Percentiles rank a stretch among this genome's conserved stretches.
Evolutionary conservation across 2,888 invertebrate genomes (phyloP).

Genomic region (Gryllus longicercus): DNA sequence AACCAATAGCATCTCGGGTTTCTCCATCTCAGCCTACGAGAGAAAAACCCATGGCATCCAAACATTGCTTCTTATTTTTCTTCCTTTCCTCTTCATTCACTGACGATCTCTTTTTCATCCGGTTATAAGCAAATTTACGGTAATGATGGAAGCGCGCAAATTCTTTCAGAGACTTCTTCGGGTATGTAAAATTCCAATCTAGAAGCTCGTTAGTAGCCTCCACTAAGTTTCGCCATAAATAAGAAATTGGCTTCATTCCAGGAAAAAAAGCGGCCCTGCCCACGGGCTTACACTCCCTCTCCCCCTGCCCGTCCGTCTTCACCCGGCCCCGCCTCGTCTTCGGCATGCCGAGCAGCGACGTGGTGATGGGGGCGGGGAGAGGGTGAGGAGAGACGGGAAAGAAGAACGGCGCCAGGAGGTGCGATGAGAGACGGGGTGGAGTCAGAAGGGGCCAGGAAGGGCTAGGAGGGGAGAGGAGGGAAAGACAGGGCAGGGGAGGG

Average conservation of each 20-base stretch:
- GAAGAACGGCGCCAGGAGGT: too few species aligned
- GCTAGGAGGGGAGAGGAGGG: too few species aligned
- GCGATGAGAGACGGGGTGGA: too few species aligned
- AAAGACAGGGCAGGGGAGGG: too few species aligned
- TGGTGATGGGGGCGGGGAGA: too few species aligned
- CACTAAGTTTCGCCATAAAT: not conserved
- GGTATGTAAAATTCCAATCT: constrained; percentile 17
- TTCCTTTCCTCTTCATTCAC: not conserved
- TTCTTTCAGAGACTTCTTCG: constrained; percentile 9
- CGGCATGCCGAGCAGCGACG: too few species aligned
- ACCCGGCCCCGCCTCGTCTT: not conserved
- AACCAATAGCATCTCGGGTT: too few species aligned
- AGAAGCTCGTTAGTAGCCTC: constrained; percentile 17
- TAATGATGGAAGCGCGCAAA: not conserved
- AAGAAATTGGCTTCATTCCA: constrained; percentile 8
- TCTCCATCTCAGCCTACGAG: too few species aligned
- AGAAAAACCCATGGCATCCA: too few species aligned
- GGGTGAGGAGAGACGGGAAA: too few species aligned
- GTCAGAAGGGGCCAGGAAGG: too few species aligned
- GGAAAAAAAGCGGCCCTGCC: not conserved
- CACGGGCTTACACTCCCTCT: not conserved
- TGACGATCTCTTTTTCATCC: not conserved
- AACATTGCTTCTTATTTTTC: not conserved
- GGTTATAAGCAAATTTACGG: constrained; percentile 9
- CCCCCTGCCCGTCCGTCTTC: not conserved